Evolutionary conservation across 2,113 vertebrate genomes (phyloP).

Genomic region (Gallinago paraguaiae): DNA sequence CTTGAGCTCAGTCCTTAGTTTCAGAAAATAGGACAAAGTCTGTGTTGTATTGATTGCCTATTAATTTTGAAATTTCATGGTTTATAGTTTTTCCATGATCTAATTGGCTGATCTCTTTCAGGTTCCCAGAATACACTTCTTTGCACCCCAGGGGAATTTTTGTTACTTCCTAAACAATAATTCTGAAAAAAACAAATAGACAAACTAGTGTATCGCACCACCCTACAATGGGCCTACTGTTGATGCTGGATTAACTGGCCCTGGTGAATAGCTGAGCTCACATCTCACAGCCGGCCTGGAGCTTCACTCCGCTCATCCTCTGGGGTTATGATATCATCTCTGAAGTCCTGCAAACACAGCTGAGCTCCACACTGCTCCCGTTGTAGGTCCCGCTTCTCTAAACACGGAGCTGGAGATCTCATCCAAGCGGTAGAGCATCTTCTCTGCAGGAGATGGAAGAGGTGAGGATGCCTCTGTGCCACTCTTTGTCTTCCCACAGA

Average conservation of each 20-base stretch:
- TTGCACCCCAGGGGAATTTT: constrained; percentile 1
- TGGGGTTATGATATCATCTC: constrained; percentile 77
- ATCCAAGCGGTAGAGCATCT: neutral
- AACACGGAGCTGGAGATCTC: neutral
- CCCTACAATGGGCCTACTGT: constrained; percentile 63
- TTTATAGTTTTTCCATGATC: neutral
- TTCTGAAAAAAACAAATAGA: neutral
- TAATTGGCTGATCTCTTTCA: neutral
- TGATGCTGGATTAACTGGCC: neutral
- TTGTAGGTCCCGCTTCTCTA: constrained; percentile 47
- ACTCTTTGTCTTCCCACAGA: neutral
- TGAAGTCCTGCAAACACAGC: constrained; percentile 64
- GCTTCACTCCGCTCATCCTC: constrained; percentile 29
- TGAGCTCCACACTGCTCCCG: constrained; percentile 69
- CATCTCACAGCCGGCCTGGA: constrained; percentile 35
- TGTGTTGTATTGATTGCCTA: neutral
- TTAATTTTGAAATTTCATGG: neutral
- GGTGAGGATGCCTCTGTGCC: neutral
- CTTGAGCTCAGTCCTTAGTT: neutral
- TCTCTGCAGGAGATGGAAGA: neutral
- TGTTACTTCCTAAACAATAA: constrained; percentile 15
- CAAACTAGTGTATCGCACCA: constrained; percentile 32
- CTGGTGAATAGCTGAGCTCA: constrained; percentile 55
- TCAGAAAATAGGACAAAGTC: neutral
- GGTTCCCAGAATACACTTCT: neutral